Conservation (phyloP, 2,888 invertebrate genomes). For the Scaeva pyrastri region DNA sequence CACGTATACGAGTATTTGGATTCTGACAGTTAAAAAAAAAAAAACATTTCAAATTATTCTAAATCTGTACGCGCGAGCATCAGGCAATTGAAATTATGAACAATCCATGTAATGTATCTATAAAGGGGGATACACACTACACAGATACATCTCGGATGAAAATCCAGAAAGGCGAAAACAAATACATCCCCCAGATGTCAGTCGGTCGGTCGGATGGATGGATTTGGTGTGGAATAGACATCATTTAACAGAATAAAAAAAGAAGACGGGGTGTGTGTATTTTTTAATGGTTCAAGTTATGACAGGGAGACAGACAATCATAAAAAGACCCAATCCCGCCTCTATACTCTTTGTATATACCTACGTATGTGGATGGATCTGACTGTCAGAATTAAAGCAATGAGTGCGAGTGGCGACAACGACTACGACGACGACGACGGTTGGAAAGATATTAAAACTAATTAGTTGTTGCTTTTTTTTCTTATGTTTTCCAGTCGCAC, state of each 20-base stretch:
- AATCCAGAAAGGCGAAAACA: conserved; percentile 8
- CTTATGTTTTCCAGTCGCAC: conserved; percentile 14
- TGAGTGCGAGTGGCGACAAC: too few relatives aligned
- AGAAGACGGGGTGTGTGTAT: not conserved
- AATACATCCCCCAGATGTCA: conserved; percentile 55
- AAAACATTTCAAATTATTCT: conserved; percentile 61
- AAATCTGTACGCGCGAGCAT: conserved; percentile 63
- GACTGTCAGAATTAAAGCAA: conserved; percentile 8
- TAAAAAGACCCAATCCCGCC: conserved; percentile 43
- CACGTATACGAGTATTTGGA: conserved; percentile 43
- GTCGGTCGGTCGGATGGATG: conserved; percentile 30
- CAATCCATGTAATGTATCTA: conserved; percentile 61
- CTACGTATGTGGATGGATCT: not conserved
- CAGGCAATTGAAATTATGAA: conserved; percentile 70
- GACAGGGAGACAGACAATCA: conserved; percentile 68
- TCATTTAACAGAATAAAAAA: conserved; percentile 19
- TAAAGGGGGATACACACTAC: conserved; percentile 15
- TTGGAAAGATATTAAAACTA: conserved; percentile 66
- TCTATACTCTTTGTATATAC: too few relatives aligned
- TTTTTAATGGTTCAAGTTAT: conserved; percentile 56
- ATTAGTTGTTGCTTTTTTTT: conserved; percentile 61
- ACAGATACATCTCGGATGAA: not conserved
- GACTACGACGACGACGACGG: conserved; percentile 13
- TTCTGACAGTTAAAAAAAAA: conserved; percentile 40
- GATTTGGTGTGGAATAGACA: conserved; percentile 54